These are phyloP conservation scores for Plecotus auritus DNA, from an alignment of 2,113 vertebrate genomes.

Conservation along the genomic window DNA sequence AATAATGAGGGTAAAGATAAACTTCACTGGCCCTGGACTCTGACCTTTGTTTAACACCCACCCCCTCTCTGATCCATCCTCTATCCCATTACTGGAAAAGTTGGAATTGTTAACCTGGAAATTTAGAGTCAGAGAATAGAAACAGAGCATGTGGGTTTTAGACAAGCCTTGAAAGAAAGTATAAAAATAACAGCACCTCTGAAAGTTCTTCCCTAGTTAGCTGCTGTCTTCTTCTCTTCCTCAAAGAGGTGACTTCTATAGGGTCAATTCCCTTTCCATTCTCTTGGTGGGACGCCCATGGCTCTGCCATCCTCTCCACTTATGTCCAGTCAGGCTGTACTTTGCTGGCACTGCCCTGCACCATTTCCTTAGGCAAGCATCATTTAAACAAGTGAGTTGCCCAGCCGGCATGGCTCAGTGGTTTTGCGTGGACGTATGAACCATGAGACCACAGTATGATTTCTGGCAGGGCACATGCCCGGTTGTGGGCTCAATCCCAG, in stretches of 20 bases:
- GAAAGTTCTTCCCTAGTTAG: not conserved
- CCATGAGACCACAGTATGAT: too few relatives aligned
- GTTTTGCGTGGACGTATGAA: too few relatives aligned
- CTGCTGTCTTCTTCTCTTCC: not conserved
- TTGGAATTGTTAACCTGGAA: not conserved
- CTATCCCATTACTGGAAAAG: not conserved
- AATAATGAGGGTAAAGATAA: conserved; percentile 58
- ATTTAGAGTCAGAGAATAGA: not conserved
- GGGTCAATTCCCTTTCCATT: not conserved
- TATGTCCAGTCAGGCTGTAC: not conserved
- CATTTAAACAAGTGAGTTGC: not conserved
- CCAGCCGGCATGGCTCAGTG: too few relatives aligned
- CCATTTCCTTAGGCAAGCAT: not conserved
- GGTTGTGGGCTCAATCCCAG: too few relatives aligned
- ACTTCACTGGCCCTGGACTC: conserved; percentile 51
- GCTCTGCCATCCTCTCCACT: not conserved
- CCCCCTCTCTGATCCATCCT: not conserved
- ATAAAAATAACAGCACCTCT: not conserved
- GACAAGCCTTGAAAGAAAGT: not conserved
- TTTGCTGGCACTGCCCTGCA: too few relatives aligned
- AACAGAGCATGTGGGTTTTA: not conserved
- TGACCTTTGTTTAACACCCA: conserved; percentile 22
- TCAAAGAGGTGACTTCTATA: not conserved
- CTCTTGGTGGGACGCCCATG: not conserved
- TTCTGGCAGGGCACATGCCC: too few relatives aligned